Conservation (phyloP, 2,888 invertebrate species). For the Macroteleia sp. region DNA sequence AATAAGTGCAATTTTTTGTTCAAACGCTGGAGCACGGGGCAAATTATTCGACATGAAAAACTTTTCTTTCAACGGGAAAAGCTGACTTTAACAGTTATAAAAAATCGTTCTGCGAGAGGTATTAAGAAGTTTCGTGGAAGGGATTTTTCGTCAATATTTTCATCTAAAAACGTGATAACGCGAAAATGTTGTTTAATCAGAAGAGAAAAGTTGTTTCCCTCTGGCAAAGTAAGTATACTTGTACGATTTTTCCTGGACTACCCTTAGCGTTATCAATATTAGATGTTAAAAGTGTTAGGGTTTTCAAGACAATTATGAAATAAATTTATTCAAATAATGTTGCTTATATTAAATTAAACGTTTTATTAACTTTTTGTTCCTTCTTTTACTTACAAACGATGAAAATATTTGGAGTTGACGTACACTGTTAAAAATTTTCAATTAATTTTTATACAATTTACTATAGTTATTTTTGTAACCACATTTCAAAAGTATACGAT, state of each 20-base stretch:
- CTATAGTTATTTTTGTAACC: too few species aligned
- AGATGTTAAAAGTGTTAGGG: slow-evolving; percentile 8
- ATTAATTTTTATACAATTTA: too few species aligned
- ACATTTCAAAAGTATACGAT: too few species aligned
- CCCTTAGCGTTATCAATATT: slow-evolving; percentile 36
- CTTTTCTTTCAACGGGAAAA: slow-evolving; percentile 45
- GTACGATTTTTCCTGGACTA: slow-evolving; percentile 29
- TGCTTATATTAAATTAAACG: slow-evolving; percentile 12
- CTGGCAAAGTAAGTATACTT: slow-evolving; percentile 45
- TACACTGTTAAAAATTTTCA: too few species aligned
- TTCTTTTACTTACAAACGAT: too few species aligned
- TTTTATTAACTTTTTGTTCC: neutral
- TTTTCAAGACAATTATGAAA: slow-evolving; percentile 13
- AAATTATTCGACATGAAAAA: slow-evolving; percentile 48
- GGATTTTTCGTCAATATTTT: slow-evolving; percentile 57
- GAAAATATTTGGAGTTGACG: too few species aligned
- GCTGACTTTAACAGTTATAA: slow-evolving; percentile 49
- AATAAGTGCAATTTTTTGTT: slow-evolving; percentile 37
- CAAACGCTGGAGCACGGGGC: slow-evolving; percentile 16
- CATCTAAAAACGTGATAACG: slow-evolving; percentile 59
- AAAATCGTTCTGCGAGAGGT: slow-evolving; percentile 36
- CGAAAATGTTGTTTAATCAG: slow-evolving; percentile 58
- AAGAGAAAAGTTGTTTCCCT: slow-evolving; percentile 47
- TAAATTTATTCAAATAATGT: neutral
- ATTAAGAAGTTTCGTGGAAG: slow-evolving; percentile 45